Base-by-base conservation (phyloP, 2,888 invertebrate species). In the Caenorhabditis japonica region DNA sequence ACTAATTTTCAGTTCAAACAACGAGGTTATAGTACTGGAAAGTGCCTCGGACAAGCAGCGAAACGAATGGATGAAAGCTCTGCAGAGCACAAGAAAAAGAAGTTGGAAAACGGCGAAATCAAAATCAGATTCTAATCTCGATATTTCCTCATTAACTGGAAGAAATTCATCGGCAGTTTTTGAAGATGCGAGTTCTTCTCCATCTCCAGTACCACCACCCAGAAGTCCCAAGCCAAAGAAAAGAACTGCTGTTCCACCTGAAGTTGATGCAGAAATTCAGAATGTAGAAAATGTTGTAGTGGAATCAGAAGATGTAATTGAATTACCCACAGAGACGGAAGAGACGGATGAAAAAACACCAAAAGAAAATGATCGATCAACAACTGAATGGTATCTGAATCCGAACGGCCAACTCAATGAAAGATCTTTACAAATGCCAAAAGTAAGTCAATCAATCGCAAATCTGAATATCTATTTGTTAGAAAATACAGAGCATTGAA, bases 391-490 rank as follows among this genome's bases (percentile, higher is more conserved):
- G 75, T 85, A 85, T 68, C 58, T 85, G 23, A 72, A 75, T 51
- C 73, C 80, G 4, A 79, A 85, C 46, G 85, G 85, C 0, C 77
- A 81, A 21, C 73, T 85, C n/a, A 82, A 83, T 52, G 80, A 80
- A 15, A 46, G 73, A 33, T 84, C 84, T 53, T 66, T 84, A 23
- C 78, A 84, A 36, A 76, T 84, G 76, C 85, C 85, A 8, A 74
- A 76, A 60, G 77, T 77, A 12, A 17, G 62, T n/a, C 12, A 34
- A 17, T 43, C 0, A 4, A 13, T 39, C 34, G 27, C n/a, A 17
- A 21, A 30, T 15, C 38, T 15, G 8, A 17, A 13, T 10, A 17
- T 2, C 13, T 39, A 1, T 27, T 27, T 12, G 3, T 19, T 30
- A 21, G 39, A 30, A 34, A 17, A 43, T 75, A 46, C 58, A 79